Conservation (phyloP, 2,888 invertebrate species). For the Drosophila multiciliata region DNA sequence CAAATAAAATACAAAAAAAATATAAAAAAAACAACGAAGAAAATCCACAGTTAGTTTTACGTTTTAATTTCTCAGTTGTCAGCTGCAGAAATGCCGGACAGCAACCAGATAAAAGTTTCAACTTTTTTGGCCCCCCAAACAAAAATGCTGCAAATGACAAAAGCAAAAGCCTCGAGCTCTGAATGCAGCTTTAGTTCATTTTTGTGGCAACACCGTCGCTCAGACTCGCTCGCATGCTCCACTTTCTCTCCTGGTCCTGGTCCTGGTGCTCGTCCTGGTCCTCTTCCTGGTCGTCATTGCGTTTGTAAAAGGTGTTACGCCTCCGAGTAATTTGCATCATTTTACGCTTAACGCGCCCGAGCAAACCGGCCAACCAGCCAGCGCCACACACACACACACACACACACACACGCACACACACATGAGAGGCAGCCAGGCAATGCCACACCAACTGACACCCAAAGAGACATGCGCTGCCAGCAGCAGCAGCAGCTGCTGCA, state of each 20-base stretch:
- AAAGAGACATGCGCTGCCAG: constrained; percentile 41
- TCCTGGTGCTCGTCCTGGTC: too few relatives aligned
- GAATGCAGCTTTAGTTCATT: constrained; percentile 49
- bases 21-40: constrained; percentile 10
- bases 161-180: constrained; percentile 38
- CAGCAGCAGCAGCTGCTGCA: constrained; percentile 13
- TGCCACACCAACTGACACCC: constrained; percentile 57
- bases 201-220: constrained; percentile 28
- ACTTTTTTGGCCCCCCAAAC: constrained; percentile 24
- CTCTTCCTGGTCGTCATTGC: background rate
- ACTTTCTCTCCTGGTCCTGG: too few relatives aligned
- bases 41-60: constrained; percentile 30
- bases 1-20: background rate
- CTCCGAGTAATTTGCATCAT: constrained; percentile 69
- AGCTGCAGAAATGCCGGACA: constrained; percentile 41
- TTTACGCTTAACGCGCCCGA: constrained; percentile 67
- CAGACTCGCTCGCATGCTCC: background rate
- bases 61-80: constrained; percentile 63
- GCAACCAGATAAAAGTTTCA: constrained; percentile 44
- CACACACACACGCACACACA: constrained; percentile 6
- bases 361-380: constrained; percentile 30
- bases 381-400: background rate
- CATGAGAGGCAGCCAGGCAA: constrained; percentile 17
- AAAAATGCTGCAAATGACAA: constrained; percentile 48
- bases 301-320: constrained; percentile 55